Conservation (phyloP, 2,888 invertebrate genomes). For the Sarcophaga rosellei region DNA sequence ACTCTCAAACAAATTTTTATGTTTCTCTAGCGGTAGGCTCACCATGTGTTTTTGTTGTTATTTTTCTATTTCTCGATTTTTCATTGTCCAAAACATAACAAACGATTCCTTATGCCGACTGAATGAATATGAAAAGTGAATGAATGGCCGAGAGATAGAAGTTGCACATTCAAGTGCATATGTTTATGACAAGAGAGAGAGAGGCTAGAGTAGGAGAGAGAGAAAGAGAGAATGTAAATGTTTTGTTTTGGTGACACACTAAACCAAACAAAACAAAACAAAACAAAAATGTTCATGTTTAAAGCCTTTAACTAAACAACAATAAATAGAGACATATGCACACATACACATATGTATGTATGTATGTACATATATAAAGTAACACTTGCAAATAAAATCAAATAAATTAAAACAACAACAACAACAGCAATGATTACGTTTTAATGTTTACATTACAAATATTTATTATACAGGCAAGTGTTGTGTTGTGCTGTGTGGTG, state of each 20-base stretch:
- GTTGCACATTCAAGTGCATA: no score
- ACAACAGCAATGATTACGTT: conserved; percentile 52
- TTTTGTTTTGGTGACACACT: conserved; percentile 47
- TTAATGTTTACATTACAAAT: conserved; percentile 35
- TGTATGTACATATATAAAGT: no score
- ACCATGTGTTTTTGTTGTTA: neutral
- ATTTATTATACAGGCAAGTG: neutral
- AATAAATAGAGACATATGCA: neutral
- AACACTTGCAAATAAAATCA: no score
- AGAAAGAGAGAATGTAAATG: neutral
- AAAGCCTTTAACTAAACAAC: conserved; percentile 54
- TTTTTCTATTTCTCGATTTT: conserved; percentile 9
- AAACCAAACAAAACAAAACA: neutral
- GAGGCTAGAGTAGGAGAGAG: neutral
- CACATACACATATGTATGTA: no score
- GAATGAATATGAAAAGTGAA: conserved; percentile 36
- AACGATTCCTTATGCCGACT: conserved; percentile 35
- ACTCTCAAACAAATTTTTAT: neutral
- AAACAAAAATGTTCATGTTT: conserved; percentile 38
- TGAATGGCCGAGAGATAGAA: conserved; percentile 12
- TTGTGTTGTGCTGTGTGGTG: neutral
- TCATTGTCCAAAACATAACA: conserved; percentile 22
- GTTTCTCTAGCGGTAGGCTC: neutral
- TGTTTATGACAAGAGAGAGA: no score
- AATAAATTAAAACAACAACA: conserved; percentile 20